Evolutionary conservation across 1,140 invertebrate genomes (phyloP).

Genomic region (Maconellicoccus hirsutus): DNA sequence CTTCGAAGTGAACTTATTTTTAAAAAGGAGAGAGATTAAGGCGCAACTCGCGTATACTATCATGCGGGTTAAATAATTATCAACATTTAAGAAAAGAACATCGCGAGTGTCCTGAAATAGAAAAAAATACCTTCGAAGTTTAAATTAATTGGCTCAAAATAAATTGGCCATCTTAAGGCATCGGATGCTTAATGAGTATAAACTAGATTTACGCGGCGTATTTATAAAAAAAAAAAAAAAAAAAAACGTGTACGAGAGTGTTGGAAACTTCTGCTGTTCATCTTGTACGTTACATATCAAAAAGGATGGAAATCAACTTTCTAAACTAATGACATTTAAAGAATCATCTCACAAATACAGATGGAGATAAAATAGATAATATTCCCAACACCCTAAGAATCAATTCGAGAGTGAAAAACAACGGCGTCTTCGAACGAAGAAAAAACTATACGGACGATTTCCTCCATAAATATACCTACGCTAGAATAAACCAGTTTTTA

Average conservation of each 20-base stretch:
- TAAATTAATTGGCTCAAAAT: slow-evolving; percentile 16
- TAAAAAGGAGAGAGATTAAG: neutral
- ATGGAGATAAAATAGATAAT: neutral
- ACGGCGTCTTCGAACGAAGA: neutral
- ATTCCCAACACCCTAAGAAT: neutral
- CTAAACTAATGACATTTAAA: slow-evolving; percentile 19
- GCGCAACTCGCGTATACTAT: neutral
- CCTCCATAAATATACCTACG: slow-evolving; percentile 19
- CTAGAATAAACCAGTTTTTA: slow-evolving; percentile 17
- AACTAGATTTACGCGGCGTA: neutral
- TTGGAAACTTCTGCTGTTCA: no score
- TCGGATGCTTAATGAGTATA: neutral
- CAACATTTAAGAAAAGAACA: neutral
- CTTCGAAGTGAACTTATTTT: neutral
- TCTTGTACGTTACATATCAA: neutral
- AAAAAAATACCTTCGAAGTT: neutral
- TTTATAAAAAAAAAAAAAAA: no score
- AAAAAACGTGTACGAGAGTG: no score
- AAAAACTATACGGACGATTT: slow-evolving; percentile 13
- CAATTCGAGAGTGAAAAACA: neutral
- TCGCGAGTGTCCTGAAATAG: neutral
- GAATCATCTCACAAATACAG: neutral
- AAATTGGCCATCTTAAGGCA: slow-evolving; percentile 2
- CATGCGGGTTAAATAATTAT: slow-evolving; percentile 4
- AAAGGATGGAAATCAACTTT: slow-evolving; percentile 10